A percentile compares a stretch with the other conserved stretches of the same genome.
Evolutionary conservation across 2,888 invertebrate species (phyloP).

Genomic region (Crioceris asparagi): DNA sequence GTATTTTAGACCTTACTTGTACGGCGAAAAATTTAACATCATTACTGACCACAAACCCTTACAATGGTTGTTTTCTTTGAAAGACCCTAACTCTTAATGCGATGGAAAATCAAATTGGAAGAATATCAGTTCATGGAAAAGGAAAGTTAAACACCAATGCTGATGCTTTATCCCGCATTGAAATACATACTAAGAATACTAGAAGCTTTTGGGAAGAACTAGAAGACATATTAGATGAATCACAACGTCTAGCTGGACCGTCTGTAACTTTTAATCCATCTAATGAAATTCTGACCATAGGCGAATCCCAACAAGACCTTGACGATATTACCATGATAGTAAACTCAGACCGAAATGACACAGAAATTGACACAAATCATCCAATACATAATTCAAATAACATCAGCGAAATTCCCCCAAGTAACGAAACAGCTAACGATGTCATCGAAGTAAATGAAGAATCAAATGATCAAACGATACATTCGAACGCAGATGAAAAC

Average conservation of each 20-base stretch:
- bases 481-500: slow-evolving; percentile 10
- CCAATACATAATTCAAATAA: not conserved
- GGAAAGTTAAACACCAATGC: slow-evolving; percentile 10
- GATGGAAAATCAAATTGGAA: slow-evolving; percentile 10
- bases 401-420: no score
- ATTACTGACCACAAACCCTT: slow-evolving; percentile 12
- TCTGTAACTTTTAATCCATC: not conserved
- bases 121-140: slow-evolving; percentile 10
- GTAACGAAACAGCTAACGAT: not conserved
- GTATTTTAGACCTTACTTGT: no score
- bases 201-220: not conserved
- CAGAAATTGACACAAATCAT: not conserved
- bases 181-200: slow-evolving; percentile 3
- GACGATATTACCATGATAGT: slow-evolving; percentile 4
- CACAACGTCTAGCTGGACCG: not conserved
- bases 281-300: no score
- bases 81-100: slow-evolving; percentile 8
- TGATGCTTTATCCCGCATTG: slow-evolving; percentile 10
- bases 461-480: slow-evolving; percentile 2
- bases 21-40: slow-evolving; percentile 10
- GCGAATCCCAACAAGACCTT: not conserved
- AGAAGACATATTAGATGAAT: not conserved
- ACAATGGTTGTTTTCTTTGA: slow-evolving; percentile 8
- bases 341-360: no score
- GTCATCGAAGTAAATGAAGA: not conserved